Evolutionary conservation across 2,113 vertebrate species (phyloP).

Genomic region (Arenaria interpres): DNA sequence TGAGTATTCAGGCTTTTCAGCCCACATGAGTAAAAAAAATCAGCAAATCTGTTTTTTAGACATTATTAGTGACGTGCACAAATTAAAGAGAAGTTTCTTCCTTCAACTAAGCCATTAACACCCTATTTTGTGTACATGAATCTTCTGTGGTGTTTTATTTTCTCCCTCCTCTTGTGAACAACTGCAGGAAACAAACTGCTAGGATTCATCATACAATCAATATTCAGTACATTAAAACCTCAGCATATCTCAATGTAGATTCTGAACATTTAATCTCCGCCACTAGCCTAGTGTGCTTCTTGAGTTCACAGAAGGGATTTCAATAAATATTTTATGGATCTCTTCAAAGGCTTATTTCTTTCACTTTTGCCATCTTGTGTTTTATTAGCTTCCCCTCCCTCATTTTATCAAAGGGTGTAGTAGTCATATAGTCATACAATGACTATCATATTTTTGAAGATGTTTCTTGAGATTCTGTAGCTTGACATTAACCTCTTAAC

Average conservation of each 20-base stretch:
- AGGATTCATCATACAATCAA: conserved; percentile 48
- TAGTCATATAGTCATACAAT: background rate
- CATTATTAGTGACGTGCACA: background rate
- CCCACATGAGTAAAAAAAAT: background rate
- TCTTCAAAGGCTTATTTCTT: conserved; percentile 51
- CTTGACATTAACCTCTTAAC: background rate
- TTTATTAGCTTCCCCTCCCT: background rate
- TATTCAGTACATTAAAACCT: conserved; percentile 64
- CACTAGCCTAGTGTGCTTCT: conserved; percentile 38
- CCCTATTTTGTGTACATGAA: background rate
- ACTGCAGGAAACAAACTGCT: conserved; percentile 61
- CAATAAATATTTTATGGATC: conserved; percentile 75
- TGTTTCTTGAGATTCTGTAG: background rate
- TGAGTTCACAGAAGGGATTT: conserved; percentile 26
- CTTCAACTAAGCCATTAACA: conserved; percentile 4
- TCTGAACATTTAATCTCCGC: conserved; percentile 72
- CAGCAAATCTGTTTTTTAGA: background rate
- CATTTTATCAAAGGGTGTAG: conserved; percentile 19
- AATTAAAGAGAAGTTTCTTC: background rate
- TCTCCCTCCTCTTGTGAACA: conserved; percentile 32
- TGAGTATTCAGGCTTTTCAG: background rate
- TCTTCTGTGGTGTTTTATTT: conserved; percentile 40
- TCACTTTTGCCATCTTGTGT: conserved; percentile 24
- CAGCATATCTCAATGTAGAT: conserved; percentile 48
- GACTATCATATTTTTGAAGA: background rate